A percentile compares a stretch with the other conserved stretches of the same genome.
These are phyloP conservation scores for Drosophila athabasca DNA, from an alignment of 1,140 invertebrate genomes.

Conservation along the genomic window DNA sequence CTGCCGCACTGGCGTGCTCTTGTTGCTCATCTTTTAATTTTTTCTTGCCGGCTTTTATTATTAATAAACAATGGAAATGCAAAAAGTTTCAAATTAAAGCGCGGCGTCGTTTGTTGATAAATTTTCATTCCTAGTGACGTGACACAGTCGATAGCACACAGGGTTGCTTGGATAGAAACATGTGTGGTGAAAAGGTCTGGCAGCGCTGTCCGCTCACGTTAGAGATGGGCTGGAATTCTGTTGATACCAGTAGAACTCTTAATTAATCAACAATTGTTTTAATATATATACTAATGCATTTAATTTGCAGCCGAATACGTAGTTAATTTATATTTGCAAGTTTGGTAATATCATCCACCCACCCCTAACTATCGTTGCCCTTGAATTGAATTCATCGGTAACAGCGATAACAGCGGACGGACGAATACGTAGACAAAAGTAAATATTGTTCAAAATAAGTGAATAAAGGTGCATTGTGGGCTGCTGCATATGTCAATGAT, in stretches of 20 bases:
- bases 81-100: slow-evolving; percentile 61
- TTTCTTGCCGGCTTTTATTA: neutral
- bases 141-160: slow-evolving; percentile 35
- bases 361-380: too few relatives aligned
- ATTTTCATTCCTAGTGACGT: slow-evolving; percentile 56
- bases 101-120: slow-evolving; percentile 75
- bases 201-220: neutral
- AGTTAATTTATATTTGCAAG: too few relatives aligned
- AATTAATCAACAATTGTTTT: too few relatives aligned
- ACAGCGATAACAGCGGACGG: slow-evolving; percentile 4
- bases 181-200: slow-evolving; percentile 1
- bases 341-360: too few relatives aligned
- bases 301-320: too few relatives aligned
- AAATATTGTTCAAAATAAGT: slow-evolving; percentile 22
- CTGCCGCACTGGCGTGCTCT: slow-evolving; percentile 70
- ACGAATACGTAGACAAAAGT: slow-evolving; percentile 22
- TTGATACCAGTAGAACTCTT: too few relatives aligned
- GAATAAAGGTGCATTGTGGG: neutral
- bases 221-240: neutral
- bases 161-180: slow-evolving; percentile 11
- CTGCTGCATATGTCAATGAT: neutral
- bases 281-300: too few relatives aligned
- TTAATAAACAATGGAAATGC: slow-evolving; percentile 28
- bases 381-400: too few relatives aligned
- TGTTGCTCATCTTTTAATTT: slow-evolving; percentile 59